Evolutionary conservation across 2,888 invertebrate species (phyloP).

Genomic region (Leptinotarsa rubiginosa): DNA sequence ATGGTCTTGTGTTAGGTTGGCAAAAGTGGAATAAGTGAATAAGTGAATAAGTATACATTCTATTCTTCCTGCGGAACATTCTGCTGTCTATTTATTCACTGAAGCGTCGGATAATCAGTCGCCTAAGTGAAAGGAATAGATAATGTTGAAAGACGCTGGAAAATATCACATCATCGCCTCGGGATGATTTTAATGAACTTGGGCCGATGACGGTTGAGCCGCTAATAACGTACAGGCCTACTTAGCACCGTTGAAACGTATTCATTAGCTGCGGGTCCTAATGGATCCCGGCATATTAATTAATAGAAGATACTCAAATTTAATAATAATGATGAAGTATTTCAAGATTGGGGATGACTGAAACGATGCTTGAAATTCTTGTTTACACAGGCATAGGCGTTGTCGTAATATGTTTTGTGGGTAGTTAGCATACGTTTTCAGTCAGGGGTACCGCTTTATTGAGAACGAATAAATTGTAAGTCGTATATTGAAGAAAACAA

Average conservation of each 20-base stretch:
- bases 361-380: slow-evolving; percentile 24
- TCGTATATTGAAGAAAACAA: too few species aligned
- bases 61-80: too few species aligned
- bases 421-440: background rate
- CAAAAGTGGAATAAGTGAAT: too few species aligned
- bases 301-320: slow-evolving; percentile 27
- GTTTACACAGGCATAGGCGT: background rate
- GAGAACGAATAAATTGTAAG: too few species aligned
- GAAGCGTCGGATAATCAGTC: too few species aligned
- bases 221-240: slow-evolving; percentile 19
- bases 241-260: slow-evolving; percentile 20
- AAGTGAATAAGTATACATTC: too few species aligned
- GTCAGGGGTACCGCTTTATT: too few species aligned
- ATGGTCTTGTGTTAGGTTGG: too few species aligned
- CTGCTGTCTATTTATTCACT: too few species aligned
- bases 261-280: slow-evolving; percentile 24
- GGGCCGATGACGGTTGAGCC: background rate
- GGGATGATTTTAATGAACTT: background rate
- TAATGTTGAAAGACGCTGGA: background rate
- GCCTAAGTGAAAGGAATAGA: background rate
- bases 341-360: slow-evolving; percentile 29
- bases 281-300: slow-evolving; percentile 32
- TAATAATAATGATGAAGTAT: slow-evolving; percentile 27
- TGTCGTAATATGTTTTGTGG: slow-evolving; percentile 18
- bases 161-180: background rate